Conservation (phyloP, 2,888 invertebrate species). For the Beris chalybata region DNA sequence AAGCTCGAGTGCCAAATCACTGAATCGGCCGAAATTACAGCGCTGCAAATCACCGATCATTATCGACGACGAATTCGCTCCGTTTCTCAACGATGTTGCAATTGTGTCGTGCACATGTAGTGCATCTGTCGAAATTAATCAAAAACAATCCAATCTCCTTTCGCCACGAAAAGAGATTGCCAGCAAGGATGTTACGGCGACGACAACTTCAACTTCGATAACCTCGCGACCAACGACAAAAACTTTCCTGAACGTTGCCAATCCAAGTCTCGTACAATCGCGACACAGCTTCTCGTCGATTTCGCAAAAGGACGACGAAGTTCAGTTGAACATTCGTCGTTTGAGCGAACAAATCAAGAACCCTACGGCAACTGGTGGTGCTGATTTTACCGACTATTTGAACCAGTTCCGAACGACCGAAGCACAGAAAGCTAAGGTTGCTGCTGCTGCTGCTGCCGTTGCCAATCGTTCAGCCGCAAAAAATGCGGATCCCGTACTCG, state of each 20-base stretch:
- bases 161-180: slow-evolving; percentile 34
- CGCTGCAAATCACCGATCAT: slow-evolving; percentile 45
- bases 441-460: slow-evolving; percentile 20
- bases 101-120: slow-evolving; percentile 34
- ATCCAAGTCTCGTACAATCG: slow-evolving; percentile 48
- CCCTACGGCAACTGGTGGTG: slow-evolving; percentile 28
- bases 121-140: slow-evolving; percentile 32
- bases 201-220: slow-evolving; percentile 22
- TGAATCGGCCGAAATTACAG: slow-evolving; percentile 45
- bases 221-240: slow-evolving; percentile 39
- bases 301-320: slow-evolving; percentile 47
- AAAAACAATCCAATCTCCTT: slow-evolving; percentile 40
- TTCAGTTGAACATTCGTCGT: slow-evolving; percentile 53
- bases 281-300: slow-evolving; percentile 53
- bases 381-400: slow-evolving; percentile 46
- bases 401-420: slow-evolving; percentile 45
- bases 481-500: slow-evolving; percentile 50
- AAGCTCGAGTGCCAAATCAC: slow-evolving; percentile 14
- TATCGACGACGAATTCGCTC: slow-evolving; percentile 42
- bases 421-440: slow-evolving; percentile 42
- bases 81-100: slow-evolving; percentile 13
- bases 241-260: slow-evolving; percentile 46
- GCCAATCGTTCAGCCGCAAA: slow-evolving; percentile 42
- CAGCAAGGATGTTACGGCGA: slow-evolving; percentile 17
- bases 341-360: slow-evolving; percentile 51